Evolutionary conservation across 2,888 invertebrate species (phyloP).

Genomic region (Pimpla rufipes): DNA sequence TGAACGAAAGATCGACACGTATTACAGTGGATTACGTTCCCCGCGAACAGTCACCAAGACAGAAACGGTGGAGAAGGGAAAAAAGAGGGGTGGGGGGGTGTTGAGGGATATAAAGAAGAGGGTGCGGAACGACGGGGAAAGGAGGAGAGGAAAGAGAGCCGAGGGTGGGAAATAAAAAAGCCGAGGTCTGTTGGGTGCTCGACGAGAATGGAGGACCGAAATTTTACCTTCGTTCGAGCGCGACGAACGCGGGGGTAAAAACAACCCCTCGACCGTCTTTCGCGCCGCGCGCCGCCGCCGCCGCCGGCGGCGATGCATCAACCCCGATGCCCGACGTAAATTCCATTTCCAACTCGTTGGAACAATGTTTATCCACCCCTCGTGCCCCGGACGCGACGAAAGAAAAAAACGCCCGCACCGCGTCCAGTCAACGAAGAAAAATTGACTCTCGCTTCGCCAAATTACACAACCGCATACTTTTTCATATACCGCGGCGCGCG

Average conservation of each 20-base stretch:
- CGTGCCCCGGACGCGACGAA: conserved; percentile 49
- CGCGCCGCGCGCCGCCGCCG: conserved; percentile 25
- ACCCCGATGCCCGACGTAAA: conserved; percentile 65
- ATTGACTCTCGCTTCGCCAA: conserved; percentile 63
- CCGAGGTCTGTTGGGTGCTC: conserved; percentile 38
- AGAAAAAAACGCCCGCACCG: conserved; percentile 16
- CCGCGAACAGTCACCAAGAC: conserved; percentile 7
- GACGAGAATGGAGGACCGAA: conserved; percentile 62
- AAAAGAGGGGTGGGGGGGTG: not conserved
- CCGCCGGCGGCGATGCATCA: conserved; percentile 67
- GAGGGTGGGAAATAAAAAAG: conserved; percentile 42
- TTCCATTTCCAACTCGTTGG: conserved; percentile 68
- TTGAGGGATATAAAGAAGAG: conserved; percentile 21
- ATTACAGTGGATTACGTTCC: conserved; percentile 34
- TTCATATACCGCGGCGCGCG: conserved; percentile 39
- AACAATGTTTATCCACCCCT: conserved; percentile 68
- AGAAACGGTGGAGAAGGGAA: too few relatives aligned
- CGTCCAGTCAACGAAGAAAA: conserved; percentile 66
- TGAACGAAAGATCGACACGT: conserved; percentile 62
- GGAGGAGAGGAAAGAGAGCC: conserved; percentile 11
- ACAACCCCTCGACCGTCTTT: conserved; percentile 65
- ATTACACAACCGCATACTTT: conserved; percentile 62
- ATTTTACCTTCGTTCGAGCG: conserved; percentile 57
- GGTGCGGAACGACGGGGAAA: conserved; percentile 24
- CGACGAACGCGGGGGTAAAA: conserved; percentile 49